Evolutionary conservation across 2,888 invertebrate species (phyloP), one percentile per base, ranked within the genome.

Genomic region (Cephus nigrinus): DNA sequence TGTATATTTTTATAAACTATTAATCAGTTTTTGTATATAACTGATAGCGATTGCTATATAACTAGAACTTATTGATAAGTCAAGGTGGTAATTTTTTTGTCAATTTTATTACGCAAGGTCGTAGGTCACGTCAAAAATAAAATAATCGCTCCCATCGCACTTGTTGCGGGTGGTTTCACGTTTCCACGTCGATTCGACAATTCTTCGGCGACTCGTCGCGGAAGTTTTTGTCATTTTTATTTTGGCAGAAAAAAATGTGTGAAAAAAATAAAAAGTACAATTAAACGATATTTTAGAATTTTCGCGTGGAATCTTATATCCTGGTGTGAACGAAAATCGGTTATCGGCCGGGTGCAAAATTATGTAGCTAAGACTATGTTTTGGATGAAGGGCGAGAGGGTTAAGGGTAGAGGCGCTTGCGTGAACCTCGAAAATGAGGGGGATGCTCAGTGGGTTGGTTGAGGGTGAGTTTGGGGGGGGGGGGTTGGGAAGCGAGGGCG

Each of bases 341-440:
- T 72, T 77, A 32, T 12, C 68, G 68, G 76, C 76, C 74, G 35
- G 79, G 79, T 78, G 77, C 78, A 78, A 82, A 85, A 86, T 84
- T 81, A 85, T 83, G 84, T 86, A 80, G 82, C 79, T 79, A 87
- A 86, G 85, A 83, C 84, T 83, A 80, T 71, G 77, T 81, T 23
- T 9, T 55, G 23, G 23, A 9, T 9, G 55, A 55, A 55, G 55
- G 55, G 23, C 23, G 55, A 23, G 55, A 55, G 9, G 55, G 81
- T 79, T 68, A 82, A 84, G 84, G 83, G 82, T 83, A 84, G 83
- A 84, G 83, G 89, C 90, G 90, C 90, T 90, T 90, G 90, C 90
- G 90, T 90, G 87, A 88, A 88, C 86, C 90, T 87, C 88, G 91
- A 90, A 91, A 91, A 91, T 91, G 90, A 91, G 90, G 88, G 78